Base-by-base conservation (phyloP, 2,113 vertebrate species). In the Zapus hudsonius region DNA sequence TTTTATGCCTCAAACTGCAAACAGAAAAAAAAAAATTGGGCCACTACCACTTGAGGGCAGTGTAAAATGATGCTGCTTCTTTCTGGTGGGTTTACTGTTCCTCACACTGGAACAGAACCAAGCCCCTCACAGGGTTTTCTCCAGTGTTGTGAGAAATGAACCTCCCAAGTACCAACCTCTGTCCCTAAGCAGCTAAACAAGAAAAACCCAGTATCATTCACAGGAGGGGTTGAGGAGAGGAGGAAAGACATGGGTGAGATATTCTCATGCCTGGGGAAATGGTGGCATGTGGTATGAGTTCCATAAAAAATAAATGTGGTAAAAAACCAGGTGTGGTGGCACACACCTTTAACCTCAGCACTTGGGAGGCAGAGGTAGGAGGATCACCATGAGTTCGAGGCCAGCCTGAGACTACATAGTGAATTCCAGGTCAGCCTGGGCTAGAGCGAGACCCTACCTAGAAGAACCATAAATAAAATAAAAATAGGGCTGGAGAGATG, bases 1-100 rank as follows among this genome's bases (percentile, higher is more conserved):
- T 93, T 47, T 89, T 78, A 69, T 84, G 80, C 36, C 76, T 75
- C 66, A 64, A 92, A 90, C 73, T 84, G 20, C 85, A 95, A 25
- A 55, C 27, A 70, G 63, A 20, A 92, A 59, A n/a, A 84, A 87
- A 38, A 91, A 59, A 63, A 79, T 76, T 89, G 63, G 87, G 67
- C 64, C 69, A 94, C 91, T 69, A 92, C 95, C 96, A 96, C 95
- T 92, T 93, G 97, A 93, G 92, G 96, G 95, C 94, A 97, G 95
- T 94, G 78, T 47, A 69, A 94, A 94, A 83, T 69, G 94, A 57
- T 87, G 66, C 61, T 89, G 47, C 2, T 2, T 66, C 52, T 63
- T 83, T n/a, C 52, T 76, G 86, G 29, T 86, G 57, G 55, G 91
- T 95, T 87, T 74, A 87, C 84, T 91, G 66, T 84, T 92, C 94